Conservation (phyloP, 2,113 vertebrate genomes). For the Trochalopteron elliotii region DNA sequence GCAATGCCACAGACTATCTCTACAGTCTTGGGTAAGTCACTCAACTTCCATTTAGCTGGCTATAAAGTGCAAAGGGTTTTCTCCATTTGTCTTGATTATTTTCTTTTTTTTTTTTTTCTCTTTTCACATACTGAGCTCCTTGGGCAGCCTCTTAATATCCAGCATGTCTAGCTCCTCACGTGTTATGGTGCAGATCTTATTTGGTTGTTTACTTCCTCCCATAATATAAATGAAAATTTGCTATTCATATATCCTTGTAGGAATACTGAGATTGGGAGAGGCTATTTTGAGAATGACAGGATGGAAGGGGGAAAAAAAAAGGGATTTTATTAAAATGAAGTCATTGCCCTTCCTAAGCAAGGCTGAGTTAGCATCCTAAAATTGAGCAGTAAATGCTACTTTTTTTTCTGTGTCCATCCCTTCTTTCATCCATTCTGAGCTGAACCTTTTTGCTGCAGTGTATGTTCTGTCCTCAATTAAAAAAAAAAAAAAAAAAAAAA, state of each 20-base stretch:
- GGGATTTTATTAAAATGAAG: neutral
- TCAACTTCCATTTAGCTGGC: neutral
- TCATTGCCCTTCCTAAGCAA: neutral
- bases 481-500: too few relatives aligned
- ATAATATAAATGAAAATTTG: neutral
- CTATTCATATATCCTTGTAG: neutral
- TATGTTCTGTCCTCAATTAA: neutral
- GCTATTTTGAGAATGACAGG: slow-evolving; percentile 7
- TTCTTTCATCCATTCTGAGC: neutral
- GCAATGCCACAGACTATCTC: neutral
- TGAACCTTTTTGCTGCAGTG: neutral
- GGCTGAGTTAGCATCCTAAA: neutral
- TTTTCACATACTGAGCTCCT: neutral
- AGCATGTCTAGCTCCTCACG: neutral
- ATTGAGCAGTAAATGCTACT: neutral
- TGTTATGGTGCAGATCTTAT: neutral
- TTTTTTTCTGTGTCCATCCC: neutral
- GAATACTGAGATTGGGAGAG: neutral
- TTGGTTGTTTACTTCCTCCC: neutral
- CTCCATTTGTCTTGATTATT: neutral
- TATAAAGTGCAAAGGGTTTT: neutral
- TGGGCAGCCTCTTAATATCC: neutral
- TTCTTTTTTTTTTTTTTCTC: neutral
- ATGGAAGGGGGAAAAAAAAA: accelerated
- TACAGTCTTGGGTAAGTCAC: neutral